Evolutionary conservation across 2,797 vertebrate species (phyloP).

Genomic region (Pteropus rufus): DNA sequence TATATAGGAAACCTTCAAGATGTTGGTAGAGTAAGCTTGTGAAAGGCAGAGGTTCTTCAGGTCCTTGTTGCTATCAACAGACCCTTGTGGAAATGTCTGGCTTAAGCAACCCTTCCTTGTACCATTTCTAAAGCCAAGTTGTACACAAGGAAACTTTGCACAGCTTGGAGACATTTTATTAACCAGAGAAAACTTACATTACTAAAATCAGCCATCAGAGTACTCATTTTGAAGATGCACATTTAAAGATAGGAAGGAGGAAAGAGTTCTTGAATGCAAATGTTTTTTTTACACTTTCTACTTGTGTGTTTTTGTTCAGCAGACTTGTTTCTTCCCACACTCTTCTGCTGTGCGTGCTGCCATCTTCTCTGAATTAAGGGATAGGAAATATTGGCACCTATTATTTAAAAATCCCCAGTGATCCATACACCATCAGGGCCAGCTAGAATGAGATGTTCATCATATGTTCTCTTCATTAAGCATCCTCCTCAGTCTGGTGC

Average conservation of each 20-base stretch:
- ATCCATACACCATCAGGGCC: neutral
- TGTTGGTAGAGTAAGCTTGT: neutral
- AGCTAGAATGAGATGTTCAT: neutral
- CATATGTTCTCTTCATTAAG: neutral
- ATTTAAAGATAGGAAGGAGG: neutral
- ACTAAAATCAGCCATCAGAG: neutral
- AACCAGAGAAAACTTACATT: neutral
- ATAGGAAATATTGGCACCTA: neutral
- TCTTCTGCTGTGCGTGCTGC: neutral
- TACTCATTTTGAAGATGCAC: neutral
- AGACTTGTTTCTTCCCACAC: neutral
- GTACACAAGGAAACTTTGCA: neutral
- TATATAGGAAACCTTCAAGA: neutral
- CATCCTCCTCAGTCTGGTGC: neutral
- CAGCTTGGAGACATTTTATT: neutral
- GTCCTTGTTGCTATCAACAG: neutral
- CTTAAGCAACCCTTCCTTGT: neutral
- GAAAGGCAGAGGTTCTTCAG: neutral
- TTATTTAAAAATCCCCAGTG: neutral
- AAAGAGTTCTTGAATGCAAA: neutral
- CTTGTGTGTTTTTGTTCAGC: neutral
- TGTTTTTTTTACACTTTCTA: neutral
- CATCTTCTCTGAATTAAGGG: neutral
- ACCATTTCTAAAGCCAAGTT: neutral
- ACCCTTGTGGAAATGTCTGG: neutral